phyloP scores from a whole-genome alignment of 1,140 invertebrate genomes.

The Carcinoscorpius rotundicauda region DNA sequence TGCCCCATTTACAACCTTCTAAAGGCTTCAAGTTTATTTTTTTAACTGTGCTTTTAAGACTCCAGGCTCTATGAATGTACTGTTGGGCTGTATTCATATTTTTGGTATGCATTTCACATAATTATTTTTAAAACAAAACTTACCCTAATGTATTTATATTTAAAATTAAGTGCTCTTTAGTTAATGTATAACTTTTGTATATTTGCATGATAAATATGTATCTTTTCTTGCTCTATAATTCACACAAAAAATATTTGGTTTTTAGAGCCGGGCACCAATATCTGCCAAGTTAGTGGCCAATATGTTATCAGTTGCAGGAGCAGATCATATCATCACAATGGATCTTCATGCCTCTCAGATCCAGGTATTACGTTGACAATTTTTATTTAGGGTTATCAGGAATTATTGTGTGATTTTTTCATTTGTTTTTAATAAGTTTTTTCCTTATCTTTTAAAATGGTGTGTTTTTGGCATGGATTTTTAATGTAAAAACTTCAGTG shows the following conservation, averaged over 20 bases:
- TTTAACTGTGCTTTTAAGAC: too few species aligned
- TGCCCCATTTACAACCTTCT: too few species aligned
- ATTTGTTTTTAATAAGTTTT: background rate
- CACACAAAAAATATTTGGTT: constrained; percentile 3
- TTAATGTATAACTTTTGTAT: too few species aligned
- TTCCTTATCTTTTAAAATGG: background rate
- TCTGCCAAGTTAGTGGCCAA: constrained; percentile 97
- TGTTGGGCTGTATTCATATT: too few species aligned
- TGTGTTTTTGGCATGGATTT: background rate
- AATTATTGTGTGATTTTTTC: background rate
- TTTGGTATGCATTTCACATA: too few species aligned
- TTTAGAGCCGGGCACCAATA: constrained; percentile 91
- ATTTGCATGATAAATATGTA: too few species aligned
- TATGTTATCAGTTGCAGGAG: constrained; percentile 94
- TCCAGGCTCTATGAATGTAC: too few species aligned
- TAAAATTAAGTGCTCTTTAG: too few species aligned
- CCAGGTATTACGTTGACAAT: constrained; percentile 39
- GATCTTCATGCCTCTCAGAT: constrained; percentile 99
- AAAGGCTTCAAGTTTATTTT: too few species aligned
- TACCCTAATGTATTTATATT: background rate
- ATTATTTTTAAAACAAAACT: too few species aligned
- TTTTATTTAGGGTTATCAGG: background rate
- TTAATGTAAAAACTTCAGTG: background rate
- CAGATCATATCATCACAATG: constrained; percentile 99
- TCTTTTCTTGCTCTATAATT: too few species aligned